Evolutionary conservation across 2,113 vertebrate genomes (phyloP).

Genomic region (Burhinus bistriatus): DNA sequence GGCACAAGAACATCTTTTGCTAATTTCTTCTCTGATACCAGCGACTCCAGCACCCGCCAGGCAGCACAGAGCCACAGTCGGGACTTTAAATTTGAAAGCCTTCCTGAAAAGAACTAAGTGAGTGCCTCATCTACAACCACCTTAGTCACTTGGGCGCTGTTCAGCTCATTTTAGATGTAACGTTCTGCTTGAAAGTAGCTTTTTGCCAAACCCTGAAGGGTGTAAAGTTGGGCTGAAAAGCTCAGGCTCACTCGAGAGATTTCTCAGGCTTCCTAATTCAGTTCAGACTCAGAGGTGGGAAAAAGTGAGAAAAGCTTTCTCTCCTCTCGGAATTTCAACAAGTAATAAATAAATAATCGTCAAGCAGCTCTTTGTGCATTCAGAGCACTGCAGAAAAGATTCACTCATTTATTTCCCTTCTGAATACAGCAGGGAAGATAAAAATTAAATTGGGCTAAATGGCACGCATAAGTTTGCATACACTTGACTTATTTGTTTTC

Average conservation of each 20-base stretch:
- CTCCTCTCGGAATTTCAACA: slow-evolving; percentile 4
- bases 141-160: neutral
- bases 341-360: slow-evolving; percentile 55
- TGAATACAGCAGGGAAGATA: neutral
- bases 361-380: neutral
- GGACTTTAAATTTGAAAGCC: slow-evolving; percentile 16
- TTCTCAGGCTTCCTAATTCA: neutral
- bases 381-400: neutral
- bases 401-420: neutral
- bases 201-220: slow-evolving; percentile 22
- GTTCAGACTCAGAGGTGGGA: neutral
- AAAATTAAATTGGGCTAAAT: slow-evolving; percentile 23
- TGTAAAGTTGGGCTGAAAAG: slow-evolving; percentile 19
- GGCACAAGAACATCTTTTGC: neutral
- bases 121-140: neutral
- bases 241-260: slow-evolving; percentile 2
- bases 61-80: neutral
- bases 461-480: neutral
- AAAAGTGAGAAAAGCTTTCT: neutral
- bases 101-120: neutral
- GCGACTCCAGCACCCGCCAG: neutral
- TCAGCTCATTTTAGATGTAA: slow-evolving; percentile 38
- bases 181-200: slow-evolving; percentile 2
- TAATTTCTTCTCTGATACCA: neutral
- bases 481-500: neutral